Evolutionary conservation across 2,113 vertebrate species (phyloP), one percentile per base, ranked within the genome.

Genomic region (Procavia capensis): DNA sequence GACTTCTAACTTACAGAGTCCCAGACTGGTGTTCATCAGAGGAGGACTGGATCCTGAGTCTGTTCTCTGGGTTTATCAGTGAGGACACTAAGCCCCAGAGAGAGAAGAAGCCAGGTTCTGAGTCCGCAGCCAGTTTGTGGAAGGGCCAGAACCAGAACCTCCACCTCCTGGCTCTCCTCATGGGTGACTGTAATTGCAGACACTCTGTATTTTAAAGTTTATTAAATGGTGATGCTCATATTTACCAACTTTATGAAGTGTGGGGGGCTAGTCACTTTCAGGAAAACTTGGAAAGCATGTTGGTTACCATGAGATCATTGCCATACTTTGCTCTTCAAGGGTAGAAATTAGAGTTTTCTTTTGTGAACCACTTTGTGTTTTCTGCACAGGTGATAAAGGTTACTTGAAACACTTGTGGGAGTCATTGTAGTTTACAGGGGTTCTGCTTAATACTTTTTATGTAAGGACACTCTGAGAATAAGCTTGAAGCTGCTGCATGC

Each of bases 231-330:
- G 57, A 83, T 88, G 34, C 57, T 90, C 72, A 4, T 63, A 81
- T 92, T 95, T 95, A 90, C 43, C 81, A 79, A 78, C 80, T 95
- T 90, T 9, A 87, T 34, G 19, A 88, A 92, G 82, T 64, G 85
- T 1, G 4, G 79, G 85, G 41, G 57, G 88, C 91, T 64, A 68
- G 90, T 92, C 66, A 82, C 34, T 78, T 74, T 96, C 88, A 92
- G 95, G 82, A 85, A 82, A 84, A 93, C 45, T 89, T 76, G 63
- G 92, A 87, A 78, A 93, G 59, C 66, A 9, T 34, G 31, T 39
- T 45, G 66, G 88, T 97, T 91, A 47, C 91, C 70, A 54, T 96
- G 95, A 36, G 88, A 39, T 50, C 1, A 4, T 80, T 78, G 85
- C 74, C 57, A 39, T 3, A 17, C 54, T 95, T 54, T 63, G 86